Percentiles rank a stretch among this genome's conserved stretches.
Conservation (phyloP, 2,113 vertebrate species). For the Aythya baeri region DNA sequence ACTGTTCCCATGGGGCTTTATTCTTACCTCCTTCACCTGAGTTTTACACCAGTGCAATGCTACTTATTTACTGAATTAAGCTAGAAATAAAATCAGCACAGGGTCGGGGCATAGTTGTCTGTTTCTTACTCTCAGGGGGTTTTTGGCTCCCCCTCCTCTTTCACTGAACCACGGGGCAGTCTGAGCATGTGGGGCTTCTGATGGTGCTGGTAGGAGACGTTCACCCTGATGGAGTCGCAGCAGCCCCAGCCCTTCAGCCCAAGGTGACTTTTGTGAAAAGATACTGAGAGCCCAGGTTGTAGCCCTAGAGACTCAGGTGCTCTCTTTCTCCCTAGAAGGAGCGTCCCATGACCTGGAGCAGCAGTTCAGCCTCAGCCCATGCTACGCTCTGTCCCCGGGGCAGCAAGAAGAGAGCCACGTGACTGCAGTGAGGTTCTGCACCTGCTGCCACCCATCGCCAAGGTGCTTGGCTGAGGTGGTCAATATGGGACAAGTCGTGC, state of each 20-base stretch:
- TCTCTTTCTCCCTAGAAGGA: neutral
- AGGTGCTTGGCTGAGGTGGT: neutral
- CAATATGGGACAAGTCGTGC: neutral
- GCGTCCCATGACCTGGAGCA: neutral
- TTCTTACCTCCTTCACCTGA: neutral
- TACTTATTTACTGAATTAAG: conserved; percentile 10
- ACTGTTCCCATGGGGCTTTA: neutral
- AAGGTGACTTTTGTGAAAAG: neutral
- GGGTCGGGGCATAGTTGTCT: neutral
- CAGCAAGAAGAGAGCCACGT: fast-evolving
- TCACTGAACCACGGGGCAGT: neutral
- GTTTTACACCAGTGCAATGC: neutral
- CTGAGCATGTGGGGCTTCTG: neutral
- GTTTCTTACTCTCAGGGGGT: neutral
- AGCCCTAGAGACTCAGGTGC: neutral
- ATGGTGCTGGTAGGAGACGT: neutral
- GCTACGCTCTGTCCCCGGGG: fast-evolving
- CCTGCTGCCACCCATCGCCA: neutral
- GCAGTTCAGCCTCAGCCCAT: neutral
- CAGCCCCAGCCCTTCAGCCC: neutral
- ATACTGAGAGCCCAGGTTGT: neutral
- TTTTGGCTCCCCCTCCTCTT: neutral
- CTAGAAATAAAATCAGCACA: neutral
- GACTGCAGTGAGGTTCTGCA: neutral
- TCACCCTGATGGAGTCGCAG: neutral